Conservation (phyloP, 2,888 invertebrate genomes). For the Lutraria lutraria region DNA sequence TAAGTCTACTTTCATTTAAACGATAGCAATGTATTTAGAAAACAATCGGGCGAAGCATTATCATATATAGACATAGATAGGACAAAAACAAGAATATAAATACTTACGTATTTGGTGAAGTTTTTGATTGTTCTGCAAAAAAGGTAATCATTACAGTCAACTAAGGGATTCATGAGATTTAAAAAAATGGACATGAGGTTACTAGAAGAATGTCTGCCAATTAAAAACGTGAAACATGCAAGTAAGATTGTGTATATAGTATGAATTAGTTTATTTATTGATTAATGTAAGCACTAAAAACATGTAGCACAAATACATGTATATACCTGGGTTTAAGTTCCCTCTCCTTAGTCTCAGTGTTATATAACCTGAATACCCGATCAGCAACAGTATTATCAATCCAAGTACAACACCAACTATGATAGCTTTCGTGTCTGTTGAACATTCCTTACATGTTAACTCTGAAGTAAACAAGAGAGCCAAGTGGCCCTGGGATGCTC, state of each 20-base stretch:
- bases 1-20: too few species aligned
- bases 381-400: not conserved
- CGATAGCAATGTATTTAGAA: too few species aligned
- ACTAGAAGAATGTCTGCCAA: too few species aligned
- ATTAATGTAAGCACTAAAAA: not conserved
- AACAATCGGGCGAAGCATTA: too few species aligned
- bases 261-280: not conserved
- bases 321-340: not conserved
- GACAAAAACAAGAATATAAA: too few species aligned
- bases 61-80: too few species aligned
- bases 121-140: not conserved
- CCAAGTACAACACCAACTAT: conserved; percentile 11
- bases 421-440: not conserved
- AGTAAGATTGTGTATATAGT: too few species aligned
- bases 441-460: too few species aligned
- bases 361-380: not conserved
- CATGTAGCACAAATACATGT: not conserved
- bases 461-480: too few species aligned
- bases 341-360: not conserved
- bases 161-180: not conserved
- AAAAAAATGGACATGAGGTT: too few species aligned
- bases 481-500: too few species aligned
- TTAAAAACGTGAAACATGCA: too few species aligned
- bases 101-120: not conserved
- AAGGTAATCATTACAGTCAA: not conserved